These are phyloP conservation scores for Setipinna tenuifilis DNA, from an alignment of 2,797 vertebrate genomes.

Conservation along the genomic window DNA sequence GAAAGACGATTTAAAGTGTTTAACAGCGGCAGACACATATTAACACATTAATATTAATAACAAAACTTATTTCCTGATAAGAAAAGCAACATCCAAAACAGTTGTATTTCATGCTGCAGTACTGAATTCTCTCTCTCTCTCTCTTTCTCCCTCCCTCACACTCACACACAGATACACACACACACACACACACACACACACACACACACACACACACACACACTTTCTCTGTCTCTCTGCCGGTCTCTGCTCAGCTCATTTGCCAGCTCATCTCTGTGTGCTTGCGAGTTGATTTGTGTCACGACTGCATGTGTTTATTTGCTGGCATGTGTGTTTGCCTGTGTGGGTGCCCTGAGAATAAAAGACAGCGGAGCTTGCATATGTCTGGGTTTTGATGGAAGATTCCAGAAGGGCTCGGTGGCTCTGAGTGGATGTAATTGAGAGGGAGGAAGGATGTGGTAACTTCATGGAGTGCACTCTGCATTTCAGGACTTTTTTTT, in stretches of 20 bases:
- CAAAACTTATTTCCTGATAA: neutral
- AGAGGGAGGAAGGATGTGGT: conserved; percentile 21
- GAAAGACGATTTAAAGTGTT: too few species aligned
- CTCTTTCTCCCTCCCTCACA: neutral
- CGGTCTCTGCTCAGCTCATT: too few species aligned
- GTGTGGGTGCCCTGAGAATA: conserved; percentile 26
- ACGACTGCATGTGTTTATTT: neutral
- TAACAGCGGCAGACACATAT: too few species aligned
- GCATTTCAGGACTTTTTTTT: conserved; percentile 19
- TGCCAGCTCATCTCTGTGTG: neutral
- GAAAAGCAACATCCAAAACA: neutral
- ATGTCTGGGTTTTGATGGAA: conserved; percentile 13
- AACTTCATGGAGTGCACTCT: neutral
- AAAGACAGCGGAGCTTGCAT: conserved; percentile 1
- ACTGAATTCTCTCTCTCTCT: neutral
- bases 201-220: too few species aligned
- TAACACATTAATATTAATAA: too few species aligned
- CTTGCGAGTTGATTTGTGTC: neutral
- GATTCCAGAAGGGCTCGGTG: conserved; percentile 5
- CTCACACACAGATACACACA: too few species aligned
- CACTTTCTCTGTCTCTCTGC: neutral
- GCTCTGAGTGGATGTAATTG: conserved; percentile 27
- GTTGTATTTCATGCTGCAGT: neutral
- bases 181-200: too few species aligned
- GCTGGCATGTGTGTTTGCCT: conserved; percentile 36